Percentiles rank a stretch among this genome's conserved stretches.
Conservation (phyloP, 2,113 vertebrate species). For the Prolemur simus region DNA sequence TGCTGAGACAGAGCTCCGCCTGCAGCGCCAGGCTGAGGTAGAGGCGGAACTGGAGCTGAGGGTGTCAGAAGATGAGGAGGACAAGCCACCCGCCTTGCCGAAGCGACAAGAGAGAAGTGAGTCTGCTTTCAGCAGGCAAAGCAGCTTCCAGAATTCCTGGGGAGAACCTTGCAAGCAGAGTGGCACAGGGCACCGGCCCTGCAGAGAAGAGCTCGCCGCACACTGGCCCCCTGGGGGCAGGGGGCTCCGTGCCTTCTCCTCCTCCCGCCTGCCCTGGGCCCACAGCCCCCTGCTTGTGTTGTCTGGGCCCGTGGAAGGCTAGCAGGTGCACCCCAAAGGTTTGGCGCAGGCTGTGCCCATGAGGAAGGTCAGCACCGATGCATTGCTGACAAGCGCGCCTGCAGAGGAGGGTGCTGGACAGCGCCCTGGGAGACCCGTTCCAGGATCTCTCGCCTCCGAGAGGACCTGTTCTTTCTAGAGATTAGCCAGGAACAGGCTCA, state of each 20-base stretch:
- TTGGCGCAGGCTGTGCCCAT: background rate
- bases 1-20: conserved; percentile 89
- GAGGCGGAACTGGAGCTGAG: conserved; percentile 70
- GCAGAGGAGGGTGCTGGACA: background rate
- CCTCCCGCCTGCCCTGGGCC: fast-evolving
- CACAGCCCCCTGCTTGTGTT: background rate
- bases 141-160: background rate
- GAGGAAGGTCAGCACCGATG: background rate
- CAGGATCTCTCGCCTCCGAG: background rate
- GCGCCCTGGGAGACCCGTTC: background rate
- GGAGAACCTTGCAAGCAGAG: fast-evolving
- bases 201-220: fast-evolving
- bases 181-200: too few relatives aligned
- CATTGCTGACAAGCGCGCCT: background rate
- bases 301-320: background rate
- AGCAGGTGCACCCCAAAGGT: background rate
- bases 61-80: conserved; percentile 71
- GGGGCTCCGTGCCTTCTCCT: background rate
- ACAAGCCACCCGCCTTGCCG: background rate
- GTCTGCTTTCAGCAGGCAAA: background rate
- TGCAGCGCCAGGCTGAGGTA: conserved; percentile 63
- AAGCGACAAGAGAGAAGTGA: conserved; percentile 70
- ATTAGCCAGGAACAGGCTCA: background rate
- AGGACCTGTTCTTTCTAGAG: background rate
- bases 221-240: background rate